Base-by-base conservation (phyloP, 1,140 invertebrate species). In the Mesaphorura yosii region DNA sequence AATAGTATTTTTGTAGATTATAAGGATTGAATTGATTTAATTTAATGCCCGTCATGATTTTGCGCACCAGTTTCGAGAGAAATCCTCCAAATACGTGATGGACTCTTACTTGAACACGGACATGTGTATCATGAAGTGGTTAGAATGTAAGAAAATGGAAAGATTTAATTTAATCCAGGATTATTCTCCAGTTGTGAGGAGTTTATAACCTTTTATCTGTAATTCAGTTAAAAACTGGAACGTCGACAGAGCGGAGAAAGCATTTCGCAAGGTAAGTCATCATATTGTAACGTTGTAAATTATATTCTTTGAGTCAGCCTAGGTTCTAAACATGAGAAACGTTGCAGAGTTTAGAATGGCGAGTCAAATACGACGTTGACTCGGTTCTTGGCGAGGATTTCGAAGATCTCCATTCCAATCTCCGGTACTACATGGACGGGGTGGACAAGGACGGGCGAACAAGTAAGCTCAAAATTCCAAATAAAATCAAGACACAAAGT, bases 171-270 rank as follows among this genome's bases (percentile, higher is more conserved):
- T 34, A 34, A 10, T 10, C 31, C 31, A 34, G 10, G n/a, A n/a
- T n/a, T n/a, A n/a, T n/a, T n/a, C n/a, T n/a, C n/a, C n/a, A n/a
- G n/a, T n/a, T n/a, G n/a, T n/a, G n/a, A n/a, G n/a, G n/a, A 34
- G n/a, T 34, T 34, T 10, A 34, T 34, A 10, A 34, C 10, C n/a
- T 34, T 10, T 10, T 34, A 10, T 34, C 10, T n/a, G n/a, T 34
- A 34, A 34, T 48, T 48, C 27, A 48, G 46, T n/a, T 6, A 48
- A 48, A 48, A 17, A 12, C n/a, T 48, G 37, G 19, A 48, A 37
- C 25, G 46, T 48, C 10, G 46, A 48, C 29, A 48, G 19, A 15
- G 46, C 46, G 5, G 46, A 48, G 19, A 48, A 48, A 23, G 46
- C 46, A 7, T 48, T 48, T 10, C 25, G 46, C 10, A 48, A 48